Evolutionary conservation across 2,113 vertebrate species (phyloP).

Genomic region (Sinocyclocheilus rhinocerous): DNA sequence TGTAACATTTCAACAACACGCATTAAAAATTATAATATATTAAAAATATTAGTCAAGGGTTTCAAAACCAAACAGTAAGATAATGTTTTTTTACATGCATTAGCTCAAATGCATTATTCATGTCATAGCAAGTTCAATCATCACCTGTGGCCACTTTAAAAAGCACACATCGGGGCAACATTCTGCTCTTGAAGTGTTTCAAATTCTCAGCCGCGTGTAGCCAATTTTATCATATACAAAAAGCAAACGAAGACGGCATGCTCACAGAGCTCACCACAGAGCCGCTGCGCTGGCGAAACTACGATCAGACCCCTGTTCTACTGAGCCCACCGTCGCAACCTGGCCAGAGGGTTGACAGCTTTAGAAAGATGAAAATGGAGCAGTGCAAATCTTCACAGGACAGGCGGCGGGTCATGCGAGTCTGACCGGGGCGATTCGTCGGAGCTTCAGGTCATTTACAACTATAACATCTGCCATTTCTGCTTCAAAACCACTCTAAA

Average conservation of each 20-base stretch:
- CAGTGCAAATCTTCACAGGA: slow-evolving; percentile 71
- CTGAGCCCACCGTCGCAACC: slow-evolving; percentile 32
- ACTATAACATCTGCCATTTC: neutral
- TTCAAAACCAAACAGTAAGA: slow-evolving; percentile 51
- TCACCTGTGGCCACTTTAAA: slow-evolving; percentile 56
- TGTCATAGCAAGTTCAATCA: slow-evolving; percentile 55
- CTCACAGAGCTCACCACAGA: slow-evolving; percentile 48
- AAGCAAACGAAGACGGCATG: slow-evolving; percentile 34
- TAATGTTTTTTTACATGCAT: slow-evolving; percentile 63
- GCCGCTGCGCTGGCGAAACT: slow-evolving; percentile 49
- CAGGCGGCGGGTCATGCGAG: slow-evolving; percentile 43
- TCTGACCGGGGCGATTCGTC: slow-evolving; percentile 28
- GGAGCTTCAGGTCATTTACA: neutral
- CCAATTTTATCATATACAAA: slow-evolving; percentile 33
- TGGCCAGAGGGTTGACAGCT: slow-evolving; percentile 46
- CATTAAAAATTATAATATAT: slow-evolving; percentile 58
- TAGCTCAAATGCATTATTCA: slow-evolving; percentile 55
- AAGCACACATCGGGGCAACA: slow-evolving; percentile 21
- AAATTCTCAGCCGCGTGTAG: slow-evolving; percentile 17
- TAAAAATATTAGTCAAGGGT: slow-evolving; percentile 61
- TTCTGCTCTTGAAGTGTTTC: slow-evolving; percentile 16
- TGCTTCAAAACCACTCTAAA: neutral
- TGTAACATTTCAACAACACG: slow-evolving; percentile 61
- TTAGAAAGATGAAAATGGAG: slow-evolving; percentile 56
- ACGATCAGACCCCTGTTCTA: slow-evolving; percentile 29